Conservation (phyloP, 1,140 invertebrate species). For the Drosophila persimilis region DNA sequence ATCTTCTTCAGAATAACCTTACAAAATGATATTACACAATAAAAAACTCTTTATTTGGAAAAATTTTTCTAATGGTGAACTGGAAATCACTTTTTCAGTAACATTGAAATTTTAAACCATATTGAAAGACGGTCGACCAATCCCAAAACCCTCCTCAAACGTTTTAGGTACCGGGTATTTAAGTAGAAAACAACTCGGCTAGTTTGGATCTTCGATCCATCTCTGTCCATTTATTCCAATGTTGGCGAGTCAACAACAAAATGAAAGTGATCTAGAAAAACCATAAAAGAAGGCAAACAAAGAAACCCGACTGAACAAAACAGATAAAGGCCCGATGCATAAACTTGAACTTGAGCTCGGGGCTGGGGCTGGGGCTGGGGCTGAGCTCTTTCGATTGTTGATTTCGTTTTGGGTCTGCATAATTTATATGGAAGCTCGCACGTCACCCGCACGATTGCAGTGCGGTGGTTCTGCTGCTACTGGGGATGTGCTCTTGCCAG, state of each 20-base stretch:
- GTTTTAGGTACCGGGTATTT: constrained; percentile 1
- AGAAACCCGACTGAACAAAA: constrained; percentile 14
- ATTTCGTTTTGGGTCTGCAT: constrained; percentile 48
- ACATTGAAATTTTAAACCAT: too few relatives aligned
- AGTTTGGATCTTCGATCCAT: constrained; percentile 21
- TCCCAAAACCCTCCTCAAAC: background rate
- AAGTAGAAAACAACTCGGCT: constrained; percentile 3
- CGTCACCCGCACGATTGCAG: constrained; percentile 42
- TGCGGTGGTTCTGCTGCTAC: constrained; percentile 22
- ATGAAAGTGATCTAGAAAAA: constrained; percentile 61
- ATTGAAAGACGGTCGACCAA: too few relatives aligned
- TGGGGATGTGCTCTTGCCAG: too few relatives aligned
- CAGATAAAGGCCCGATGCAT: constrained; percentile 31
- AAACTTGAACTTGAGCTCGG: constrained; percentile 57
- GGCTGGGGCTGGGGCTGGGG: constrained; percentile 5
- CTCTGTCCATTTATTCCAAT: constrained; percentile 28
- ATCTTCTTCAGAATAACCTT: background rate
- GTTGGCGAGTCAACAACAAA: constrained; percentile 47
- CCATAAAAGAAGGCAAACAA: constrained; percentile 32
- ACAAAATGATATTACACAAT: background rate
- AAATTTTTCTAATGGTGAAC: too few relatives aligned
- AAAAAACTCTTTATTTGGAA: background rate
- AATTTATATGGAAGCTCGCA: constrained; percentile 32
- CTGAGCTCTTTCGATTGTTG: constrained; percentile 40
- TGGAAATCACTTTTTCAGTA: too few relatives aligned